These are phyloP conservation scores for Drosophila nr. perissopoda DNA, from an alignment of 2,888 invertebrate genomes.

Conservation along the genomic window DNA sequence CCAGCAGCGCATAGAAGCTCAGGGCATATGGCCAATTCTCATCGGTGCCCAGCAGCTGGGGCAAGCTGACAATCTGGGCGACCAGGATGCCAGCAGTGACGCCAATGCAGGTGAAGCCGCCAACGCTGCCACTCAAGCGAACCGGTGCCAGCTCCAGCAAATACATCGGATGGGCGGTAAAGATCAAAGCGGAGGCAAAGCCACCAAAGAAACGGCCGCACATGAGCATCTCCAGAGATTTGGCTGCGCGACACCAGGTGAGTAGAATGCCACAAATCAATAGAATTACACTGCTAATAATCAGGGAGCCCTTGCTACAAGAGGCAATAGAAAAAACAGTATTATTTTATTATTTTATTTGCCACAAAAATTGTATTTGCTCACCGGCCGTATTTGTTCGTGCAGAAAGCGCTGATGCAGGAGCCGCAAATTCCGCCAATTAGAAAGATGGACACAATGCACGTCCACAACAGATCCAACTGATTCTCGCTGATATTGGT, in stretches of 20 bases:
- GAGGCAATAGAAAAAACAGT: not conserved
- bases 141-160: conserved; percentile 93
- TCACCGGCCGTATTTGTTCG: conserved; percentile 89
- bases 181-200: conserved; percentile 91
- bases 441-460: conserved; percentile 94
- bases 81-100: conserved; percentile 82
- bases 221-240: conserved; percentile 91
- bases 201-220: conserved; percentile 92
- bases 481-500: conserved; percentile 85
- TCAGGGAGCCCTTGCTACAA: conserved; percentile 87
- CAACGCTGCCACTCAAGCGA: conserved; percentile 91
- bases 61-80: conserved; percentile 78
- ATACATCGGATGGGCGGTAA: conserved; percentile 95
- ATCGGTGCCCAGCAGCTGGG: conserved; percentile 86
- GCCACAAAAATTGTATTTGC: not conserved
- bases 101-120: conserved; percentile 90
- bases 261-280: conserved; percentile 89
- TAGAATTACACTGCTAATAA: conserved; percentile 89
- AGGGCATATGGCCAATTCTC: conserved; percentile 91
- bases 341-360: no score
- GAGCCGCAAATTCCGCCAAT: conserved; percentile 95
- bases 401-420: conserved; percentile 90
- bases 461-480: conserved; percentile 90
- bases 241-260: conserved; percentile 87
- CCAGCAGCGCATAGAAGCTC: conserved; percentile 89